Percentiles rank a stretch among this genome's conserved stretches.
Conservation (phyloP, 2,113 vertebrate species). For the Nothobranchius kuhntae region DNA sequence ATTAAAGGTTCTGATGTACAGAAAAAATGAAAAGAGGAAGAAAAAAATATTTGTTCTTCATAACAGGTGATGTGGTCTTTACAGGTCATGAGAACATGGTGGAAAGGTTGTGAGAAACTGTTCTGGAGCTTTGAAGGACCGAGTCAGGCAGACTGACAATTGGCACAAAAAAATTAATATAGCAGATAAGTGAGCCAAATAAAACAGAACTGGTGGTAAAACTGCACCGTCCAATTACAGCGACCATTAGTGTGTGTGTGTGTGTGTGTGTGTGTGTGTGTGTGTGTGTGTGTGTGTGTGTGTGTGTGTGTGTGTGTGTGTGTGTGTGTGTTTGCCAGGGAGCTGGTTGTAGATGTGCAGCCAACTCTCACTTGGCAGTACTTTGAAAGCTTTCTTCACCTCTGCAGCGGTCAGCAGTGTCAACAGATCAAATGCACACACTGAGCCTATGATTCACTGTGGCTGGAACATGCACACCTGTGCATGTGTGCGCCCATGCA, state of each 20-base stretch:
- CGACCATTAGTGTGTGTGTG: constrained; percentile 35
- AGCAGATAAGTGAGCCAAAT: constrained; percentile 57
- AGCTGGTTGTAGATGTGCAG: constrained; percentile 51
- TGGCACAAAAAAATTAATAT: constrained; percentile 54
- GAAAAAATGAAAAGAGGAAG: not conserved
- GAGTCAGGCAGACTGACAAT: constrained; percentile 36
- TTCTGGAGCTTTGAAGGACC: constrained; percentile 12
- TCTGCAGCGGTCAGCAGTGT: constrained; percentile 69
- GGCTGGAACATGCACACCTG: constrained; percentile 53
- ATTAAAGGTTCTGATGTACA: not conserved
- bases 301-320: constrained; percentile 30
- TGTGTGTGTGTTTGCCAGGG: constrained; percentile 48
- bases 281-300: constrained; percentile 31
- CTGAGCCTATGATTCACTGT: constrained; percentile 61
- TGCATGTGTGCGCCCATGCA: constrained; percentile 9
- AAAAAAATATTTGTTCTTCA: not conserved
- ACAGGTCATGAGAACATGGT: constrained; percentile 16
- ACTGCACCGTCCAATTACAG: constrained; percentile 44
- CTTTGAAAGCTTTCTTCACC: constrained; percentile 64
- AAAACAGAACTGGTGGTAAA: constrained; percentile 54
- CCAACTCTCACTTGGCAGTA: constrained; percentile 69
- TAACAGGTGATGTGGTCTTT: not conserved
- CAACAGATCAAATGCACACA: constrained; percentile 66
- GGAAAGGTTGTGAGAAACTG: constrained; percentile 41
- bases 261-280: constrained; percentile 28